These are phyloP conservation scores for Amaurobius ferox DNA, from an alignment of 2,888 invertebrate genomes.

Conservation along the genomic window DNA sequence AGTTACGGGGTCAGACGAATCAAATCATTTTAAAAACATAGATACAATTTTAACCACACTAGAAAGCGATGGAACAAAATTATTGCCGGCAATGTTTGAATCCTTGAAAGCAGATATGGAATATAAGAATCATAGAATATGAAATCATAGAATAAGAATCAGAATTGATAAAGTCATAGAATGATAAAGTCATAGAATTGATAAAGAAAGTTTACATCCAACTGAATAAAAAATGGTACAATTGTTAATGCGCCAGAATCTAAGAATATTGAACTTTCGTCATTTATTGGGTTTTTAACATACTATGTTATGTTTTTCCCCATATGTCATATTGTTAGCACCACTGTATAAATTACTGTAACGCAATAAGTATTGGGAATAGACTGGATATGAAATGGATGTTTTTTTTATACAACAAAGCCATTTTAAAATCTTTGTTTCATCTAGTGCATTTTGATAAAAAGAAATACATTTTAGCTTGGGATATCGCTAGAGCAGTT, in stretches of 20 bases:
- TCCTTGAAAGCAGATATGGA: constrained; percentile 67
- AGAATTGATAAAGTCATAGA: too few species aligned
- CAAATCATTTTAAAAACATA: neutral
- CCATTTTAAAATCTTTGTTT: too few species aligned
- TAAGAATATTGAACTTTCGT: constrained; percentile 74
- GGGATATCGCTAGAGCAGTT: constrained; percentile 77
- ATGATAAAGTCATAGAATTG: too few species aligned
- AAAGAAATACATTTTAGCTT: constrained; percentile 75
- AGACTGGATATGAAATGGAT: constrained; percentile 54
- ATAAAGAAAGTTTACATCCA: too few species aligned
- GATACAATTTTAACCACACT: neutral
- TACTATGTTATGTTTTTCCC: constrained; percentile 75
- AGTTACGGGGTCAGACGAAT: neutral
- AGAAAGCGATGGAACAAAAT: neutral
- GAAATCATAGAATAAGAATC: too few species aligned
- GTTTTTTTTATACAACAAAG: constrained; percentile 74
- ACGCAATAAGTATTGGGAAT: constrained; percentile 72
- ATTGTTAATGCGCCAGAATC: constrained; percentile 74
- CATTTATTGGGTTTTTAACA: constrained; percentile 75
- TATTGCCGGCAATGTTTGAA: constrained; percentile 71
- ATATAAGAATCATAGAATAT: too few species aligned
- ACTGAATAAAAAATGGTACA: constrained; percentile 74
- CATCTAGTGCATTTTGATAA: constrained; percentile 76
- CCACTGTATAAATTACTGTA: constrained; percentile 75
- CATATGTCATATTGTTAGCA: constrained; percentile 72